Evolutionary conservation across 2,113 vertebrate species (phyloP).

Genomic region (Engraulis encrasicolus): DNA sequence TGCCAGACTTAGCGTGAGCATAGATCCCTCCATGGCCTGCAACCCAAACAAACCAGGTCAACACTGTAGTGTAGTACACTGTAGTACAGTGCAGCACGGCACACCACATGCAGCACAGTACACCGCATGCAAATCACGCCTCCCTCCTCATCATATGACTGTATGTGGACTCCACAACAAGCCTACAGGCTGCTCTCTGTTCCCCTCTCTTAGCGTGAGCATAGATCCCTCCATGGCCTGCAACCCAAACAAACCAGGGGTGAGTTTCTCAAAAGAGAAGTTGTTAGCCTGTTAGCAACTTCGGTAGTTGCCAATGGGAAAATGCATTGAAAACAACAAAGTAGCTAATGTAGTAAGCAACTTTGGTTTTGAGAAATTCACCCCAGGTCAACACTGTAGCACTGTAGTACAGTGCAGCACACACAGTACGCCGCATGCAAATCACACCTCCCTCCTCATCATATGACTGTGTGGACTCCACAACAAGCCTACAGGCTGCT

Average conservation of each 20-base stretch:
- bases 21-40: conserved; percentile 82
- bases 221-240: conserved; percentile 84
- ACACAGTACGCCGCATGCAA: no score
- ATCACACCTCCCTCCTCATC: conserved; percentile 11
- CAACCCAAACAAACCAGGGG: background rate
- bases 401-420: no score
- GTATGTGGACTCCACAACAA: background rate
- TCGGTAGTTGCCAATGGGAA: no score
- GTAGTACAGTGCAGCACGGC: no score
- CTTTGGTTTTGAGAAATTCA: no score
- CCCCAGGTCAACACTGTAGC: conserved; percentile 12
- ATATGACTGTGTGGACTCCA: conserved; percentile 15
- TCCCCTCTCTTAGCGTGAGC: conserved; percentile 80
- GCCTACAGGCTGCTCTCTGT: background rate
- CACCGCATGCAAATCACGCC: conserved; percentile 22
- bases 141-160: conserved; percentile 25
- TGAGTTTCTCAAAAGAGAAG: no score
- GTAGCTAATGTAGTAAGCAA: no score
- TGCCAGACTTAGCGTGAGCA: conserved; percentile 80
- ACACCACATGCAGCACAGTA: conserved; percentile 5
- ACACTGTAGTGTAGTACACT: conserved; percentile 17
- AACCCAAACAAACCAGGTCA: background rate
- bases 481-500: background rate
- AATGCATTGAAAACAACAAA: no score
- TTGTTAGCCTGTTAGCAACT: no score